These are phyloP conservation scores for Physella acuta DNA, from an alignment of 1,140 invertebrate genomes.

Conservation along the genomic window DNA sequence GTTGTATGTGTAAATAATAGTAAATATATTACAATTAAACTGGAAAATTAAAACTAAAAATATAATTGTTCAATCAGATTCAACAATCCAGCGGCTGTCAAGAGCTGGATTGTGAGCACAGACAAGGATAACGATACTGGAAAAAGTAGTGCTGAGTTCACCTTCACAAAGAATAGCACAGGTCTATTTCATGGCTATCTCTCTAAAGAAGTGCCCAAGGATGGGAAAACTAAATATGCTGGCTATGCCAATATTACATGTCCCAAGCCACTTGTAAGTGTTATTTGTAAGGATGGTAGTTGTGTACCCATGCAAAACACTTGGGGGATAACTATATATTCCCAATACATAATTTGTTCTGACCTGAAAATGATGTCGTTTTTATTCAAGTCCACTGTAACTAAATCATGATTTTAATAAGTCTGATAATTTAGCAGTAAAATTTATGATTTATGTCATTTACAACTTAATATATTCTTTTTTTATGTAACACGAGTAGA, in stretches of 20 bases:
- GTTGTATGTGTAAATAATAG: neutral
- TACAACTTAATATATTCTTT: too few species aligned
- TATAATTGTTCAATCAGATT: constrained; percentile 35
- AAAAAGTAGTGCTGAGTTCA: constrained; percentile 69
- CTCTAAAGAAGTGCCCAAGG: constrained; percentile 72
- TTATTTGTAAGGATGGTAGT: neutral
- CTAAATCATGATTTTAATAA: too few species aligned
- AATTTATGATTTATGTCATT: too few species aligned
- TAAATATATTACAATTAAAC: neutral
- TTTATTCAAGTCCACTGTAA: too few species aligned
- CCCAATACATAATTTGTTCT: too few species aligned
- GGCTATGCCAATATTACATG: constrained; percentile 75
- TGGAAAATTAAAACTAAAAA: neutral
- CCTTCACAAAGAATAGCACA: constrained; percentile 68
- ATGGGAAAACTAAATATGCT: constrained; percentile 73
- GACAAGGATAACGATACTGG: constrained; percentile 83
- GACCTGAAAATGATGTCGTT: too few species aligned
- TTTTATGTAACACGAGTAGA: too few species aligned
- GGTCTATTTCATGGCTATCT: constrained; percentile 78
- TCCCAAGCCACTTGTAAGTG: constrained; percentile 11
- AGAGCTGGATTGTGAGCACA: constrained; percentile 73
- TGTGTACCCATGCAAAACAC: neutral
- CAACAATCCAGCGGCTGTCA: constrained; percentile 64
- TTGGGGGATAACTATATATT: too few species aligned
- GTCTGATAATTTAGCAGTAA: too few species aligned